Base-by-base conservation (phyloP, 30 jellyfish, hydroid and myxozoan genomes). In the Calvadosia cruxmelitensis region DNA sequence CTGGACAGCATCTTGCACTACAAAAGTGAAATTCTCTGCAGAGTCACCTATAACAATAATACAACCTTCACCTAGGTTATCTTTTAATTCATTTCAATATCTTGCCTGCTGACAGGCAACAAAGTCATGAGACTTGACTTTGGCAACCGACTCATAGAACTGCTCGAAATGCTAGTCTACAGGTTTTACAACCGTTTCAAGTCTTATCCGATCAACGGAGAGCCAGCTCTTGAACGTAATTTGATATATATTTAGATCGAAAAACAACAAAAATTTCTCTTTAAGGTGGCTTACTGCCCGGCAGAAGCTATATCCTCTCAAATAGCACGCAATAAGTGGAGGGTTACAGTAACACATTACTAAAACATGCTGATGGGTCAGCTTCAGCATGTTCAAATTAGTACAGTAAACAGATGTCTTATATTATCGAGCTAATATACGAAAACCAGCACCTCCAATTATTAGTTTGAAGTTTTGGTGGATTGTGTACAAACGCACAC, bases 401-500 rank as follows among this genome's bases (percentile, higher is more conserved):
- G n/a, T n/a, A n/a, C n/a, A 33, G 48, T 67, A 26, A 30, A 35
- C n/a, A 23, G 42, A n/a, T 12, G 16, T 36, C 15, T 29, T 31
- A 28, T 28, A 42, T 16, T 15, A 27, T 30, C 48, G 67, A 31
- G 33, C 24, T n/a, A n/a, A n/a, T n/a, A 64, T 26, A 0, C 3
- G 74, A 33, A 34, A 13, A 75, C 26, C 66, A 3, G 67, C 20
- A 1, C 84, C 76, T 31, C 35, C 36, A 25, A 83, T 48, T 68
- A 78, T 50, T 71, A 85, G 78, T 31, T 24, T 52, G 10, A 70
- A 27, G 62, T 78, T 85, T 57, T 85, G 95, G 76, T 85, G 95
- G 3, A 73, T 53, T 2, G 84, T 64, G 77, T 94, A 85, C 30
- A 75, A 74, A 70, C 93, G 77, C 12, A 85, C 95, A 1, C 85